Percentiles rank a stretch among this genome's conserved stretches.
phyloP scores from a whole-genome alignment of 2,888 invertebrate species.

The Esperia sulphurella region DNA sequence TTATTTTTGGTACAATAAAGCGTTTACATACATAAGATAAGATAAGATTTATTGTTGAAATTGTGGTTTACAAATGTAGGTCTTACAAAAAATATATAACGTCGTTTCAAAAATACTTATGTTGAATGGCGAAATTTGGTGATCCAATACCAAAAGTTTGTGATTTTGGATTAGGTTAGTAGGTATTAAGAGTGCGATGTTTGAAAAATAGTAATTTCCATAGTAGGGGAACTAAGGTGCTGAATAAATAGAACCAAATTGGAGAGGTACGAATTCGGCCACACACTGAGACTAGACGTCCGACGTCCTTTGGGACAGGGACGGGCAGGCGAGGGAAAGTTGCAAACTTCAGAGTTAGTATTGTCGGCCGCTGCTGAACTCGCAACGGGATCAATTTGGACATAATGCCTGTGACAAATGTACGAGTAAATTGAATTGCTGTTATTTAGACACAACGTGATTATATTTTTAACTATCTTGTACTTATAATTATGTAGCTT shows the following conservation, averaged over 20 bases:
- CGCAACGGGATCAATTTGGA: slow-evolving; percentile 59
- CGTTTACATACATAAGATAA: too few species aligned
- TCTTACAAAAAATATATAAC: too few species aligned
- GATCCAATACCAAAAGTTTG: too few species aligned
- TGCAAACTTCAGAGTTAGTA: slow-evolving; percentile 63
- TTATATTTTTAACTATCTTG: neutral
- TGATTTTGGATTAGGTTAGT: too few species aligned
- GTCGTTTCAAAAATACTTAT: too few species aligned
- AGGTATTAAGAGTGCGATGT: too few species aligned
- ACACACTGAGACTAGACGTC: slow-evolving; percentile 38
- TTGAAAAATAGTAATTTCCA: neutral
- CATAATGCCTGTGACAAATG: slow-evolving; percentile 27
- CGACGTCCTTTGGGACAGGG: slow-evolving; percentile 41
- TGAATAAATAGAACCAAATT: slow-evolving; percentile 64
- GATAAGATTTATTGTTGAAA: too few species aligned
- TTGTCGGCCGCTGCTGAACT: slow-evolving; percentile 29
- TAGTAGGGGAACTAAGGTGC: slow-evolving; percentile 10
- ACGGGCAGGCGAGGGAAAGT: slow-evolving; percentile 35
- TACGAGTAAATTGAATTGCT: slow-evolving; percentile 47
- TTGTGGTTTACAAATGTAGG: too few species aligned
- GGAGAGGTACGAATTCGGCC: slow-evolving; percentile 49
- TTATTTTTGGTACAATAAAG: too few species aligned
- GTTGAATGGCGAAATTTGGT: too few species aligned
- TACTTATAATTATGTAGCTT: too few species aligned
- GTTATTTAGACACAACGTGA: slow-evolving; percentile 12